Percentiles rank a stretch among this genome's conserved stretches.
These are phyloP conservation scores for Boleophthalmus pectinirostris DNA, from an alignment of 2,113 vertebrate genomes.

Conservation along the genomic window DNA sequence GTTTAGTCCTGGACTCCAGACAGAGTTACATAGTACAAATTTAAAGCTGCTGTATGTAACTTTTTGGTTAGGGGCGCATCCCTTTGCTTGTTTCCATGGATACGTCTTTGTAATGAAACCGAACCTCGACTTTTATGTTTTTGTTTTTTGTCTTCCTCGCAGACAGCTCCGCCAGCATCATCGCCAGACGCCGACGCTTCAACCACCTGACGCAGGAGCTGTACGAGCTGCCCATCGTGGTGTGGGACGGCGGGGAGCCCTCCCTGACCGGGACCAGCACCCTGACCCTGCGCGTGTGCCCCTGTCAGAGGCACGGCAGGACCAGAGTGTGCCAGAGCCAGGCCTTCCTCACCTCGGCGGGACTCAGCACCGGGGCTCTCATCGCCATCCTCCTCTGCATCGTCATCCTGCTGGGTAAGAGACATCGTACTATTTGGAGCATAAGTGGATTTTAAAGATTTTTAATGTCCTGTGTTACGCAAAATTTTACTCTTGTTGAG, in stretches of 20 bases:
- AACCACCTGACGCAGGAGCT: slow-evolving; percentile 86
- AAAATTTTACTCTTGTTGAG: too few species aligned
- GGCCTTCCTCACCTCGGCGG: slow-evolving; percentile 92
- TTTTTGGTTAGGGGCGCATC: too few species aligned
- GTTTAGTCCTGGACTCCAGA: too few species aligned
- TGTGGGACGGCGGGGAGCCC: slow-evolving; percentile 92
- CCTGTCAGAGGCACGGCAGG: slow-evolving; percentile 79
- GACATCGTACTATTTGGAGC: too few species aligned
- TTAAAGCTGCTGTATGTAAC: too few species aligned
- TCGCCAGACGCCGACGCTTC: slow-evolving; percentile 85
- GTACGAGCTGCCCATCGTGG: slow-evolving; percentile 88
- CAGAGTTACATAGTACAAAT: too few species aligned
- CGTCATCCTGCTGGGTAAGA: slow-evolving; percentile 94
- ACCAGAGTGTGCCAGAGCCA: slow-evolving; percentile 85
- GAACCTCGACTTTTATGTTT: too few species aligned
- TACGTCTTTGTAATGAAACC: too few species aligned
- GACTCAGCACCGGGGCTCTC: slow-evolving; percentile 94
- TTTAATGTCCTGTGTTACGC: too few species aligned
- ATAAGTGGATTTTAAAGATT: too few species aligned
- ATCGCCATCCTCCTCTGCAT: slow-evolving; percentile 97
- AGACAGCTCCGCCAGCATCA: slow-evolving; percentile 94
- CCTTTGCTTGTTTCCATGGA: too few species aligned
- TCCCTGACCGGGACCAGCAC: slow-evolving; percentile 91
- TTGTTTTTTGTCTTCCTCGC: slow-evolving; percentile 10
- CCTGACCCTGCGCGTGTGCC: slow-evolving; percentile 91